Conservation (phyloP, 2,888 invertebrate species). For the Periphyllus acericola region DNA sequence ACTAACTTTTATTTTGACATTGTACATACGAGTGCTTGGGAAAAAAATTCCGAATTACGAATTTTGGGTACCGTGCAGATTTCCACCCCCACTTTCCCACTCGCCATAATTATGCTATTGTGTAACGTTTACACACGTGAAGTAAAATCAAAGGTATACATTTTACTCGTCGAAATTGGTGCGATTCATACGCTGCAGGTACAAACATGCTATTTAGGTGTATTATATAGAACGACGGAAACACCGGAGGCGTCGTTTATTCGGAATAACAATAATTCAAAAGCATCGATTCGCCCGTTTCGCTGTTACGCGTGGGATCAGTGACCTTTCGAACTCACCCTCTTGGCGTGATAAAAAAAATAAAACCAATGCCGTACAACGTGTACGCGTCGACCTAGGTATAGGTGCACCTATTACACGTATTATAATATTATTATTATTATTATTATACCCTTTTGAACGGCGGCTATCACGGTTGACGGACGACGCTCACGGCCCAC, state of each 20-base stretch:
- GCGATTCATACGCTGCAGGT: too few species aligned
- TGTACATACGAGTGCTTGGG: too few species aligned
- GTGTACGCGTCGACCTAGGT: not conserved
- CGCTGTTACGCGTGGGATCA: not conserved
- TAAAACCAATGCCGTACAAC: not conserved
- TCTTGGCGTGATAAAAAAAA: not conserved
- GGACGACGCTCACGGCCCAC: not conserved
- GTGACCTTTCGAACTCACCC: slow-evolving; percentile 11
- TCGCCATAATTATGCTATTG: too few species aligned
- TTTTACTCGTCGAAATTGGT: too few species aligned
- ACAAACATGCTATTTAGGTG: too few species aligned
- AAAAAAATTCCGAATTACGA: too few species aligned
- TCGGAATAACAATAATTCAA: not conserved
- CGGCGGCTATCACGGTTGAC: not conserved
- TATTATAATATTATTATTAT: not conserved
- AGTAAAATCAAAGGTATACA: too few species aligned
- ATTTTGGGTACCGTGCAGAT: too few species aligned
- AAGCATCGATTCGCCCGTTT: not conserved
- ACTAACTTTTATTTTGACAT: too few species aligned
- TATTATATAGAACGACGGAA: too few species aligned
- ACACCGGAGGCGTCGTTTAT: not conserved
- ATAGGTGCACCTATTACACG: not conserved
- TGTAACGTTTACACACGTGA: too few species aligned
- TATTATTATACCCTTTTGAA: not conserved
- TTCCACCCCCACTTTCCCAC: too few species aligned